Percentiles rank a stretch among this genome's conserved stretches.
These are phyloP conservation scores for Empidonax alnorum DNA, from an alignment of 2,113 vertebrate genomes.

Conservation along the genomic window DNA sequence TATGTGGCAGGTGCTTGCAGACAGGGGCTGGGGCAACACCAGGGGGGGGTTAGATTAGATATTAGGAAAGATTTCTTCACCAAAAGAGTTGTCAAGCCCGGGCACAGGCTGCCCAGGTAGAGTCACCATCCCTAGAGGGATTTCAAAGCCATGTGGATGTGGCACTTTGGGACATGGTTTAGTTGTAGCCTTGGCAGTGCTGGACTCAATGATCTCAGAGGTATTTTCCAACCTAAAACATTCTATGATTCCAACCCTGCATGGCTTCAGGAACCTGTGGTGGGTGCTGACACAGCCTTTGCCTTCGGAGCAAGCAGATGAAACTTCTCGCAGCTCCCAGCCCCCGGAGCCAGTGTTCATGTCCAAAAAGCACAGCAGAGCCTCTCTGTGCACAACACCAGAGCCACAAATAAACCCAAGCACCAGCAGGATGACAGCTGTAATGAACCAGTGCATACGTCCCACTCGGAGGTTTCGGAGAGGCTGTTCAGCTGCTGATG, in stretches of 20 bases:
- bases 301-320: not conserved
- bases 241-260: not conserved
- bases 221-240: not conserved
- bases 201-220: not conserved
- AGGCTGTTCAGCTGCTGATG: constrained; percentile 47
- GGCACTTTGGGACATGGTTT: not conserved
- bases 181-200: not conserved
- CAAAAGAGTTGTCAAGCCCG: not conserved
- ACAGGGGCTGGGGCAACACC: not conserved
- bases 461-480: constrained; percentile 49
- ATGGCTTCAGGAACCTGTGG: fast-evolving
- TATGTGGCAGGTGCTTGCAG: not conserved
- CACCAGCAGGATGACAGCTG: constrained; percentile 51
- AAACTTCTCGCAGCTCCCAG: not conserved
- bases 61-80: not conserved
- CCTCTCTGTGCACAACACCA: constrained; percentile 10
- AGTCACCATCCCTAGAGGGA: not conserved
- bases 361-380: constrained; percentile 25
- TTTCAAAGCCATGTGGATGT: not conserved
- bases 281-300: not conserved
- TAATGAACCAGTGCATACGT: constrained; percentile 40
- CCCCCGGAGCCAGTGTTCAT: fast-evolving
- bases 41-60: not conserved
- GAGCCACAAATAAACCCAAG: constrained; percentile 43
- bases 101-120: not conserved